Conservation (phyloP, 2,113 vertebrate species). For the Mesembrinibis cayennensis region DNA sequence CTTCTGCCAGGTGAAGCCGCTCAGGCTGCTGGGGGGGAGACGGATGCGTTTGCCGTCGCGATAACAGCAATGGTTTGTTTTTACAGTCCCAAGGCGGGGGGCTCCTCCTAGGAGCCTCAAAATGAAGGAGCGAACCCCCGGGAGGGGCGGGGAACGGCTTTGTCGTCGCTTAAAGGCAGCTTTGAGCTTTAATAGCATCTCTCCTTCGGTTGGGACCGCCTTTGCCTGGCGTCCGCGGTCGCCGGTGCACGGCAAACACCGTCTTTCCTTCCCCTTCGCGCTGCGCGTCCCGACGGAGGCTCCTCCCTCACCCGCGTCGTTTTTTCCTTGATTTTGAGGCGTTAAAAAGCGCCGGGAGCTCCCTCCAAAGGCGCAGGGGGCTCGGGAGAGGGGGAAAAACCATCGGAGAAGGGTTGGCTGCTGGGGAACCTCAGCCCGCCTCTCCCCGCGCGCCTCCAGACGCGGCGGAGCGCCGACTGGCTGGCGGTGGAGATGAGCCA, state of each 20-base stretch:
- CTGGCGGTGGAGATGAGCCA: slow-evolving; percentile 43
- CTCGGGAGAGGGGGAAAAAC: fast-evolving
- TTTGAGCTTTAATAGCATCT: not conserved
- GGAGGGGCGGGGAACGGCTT: not conserved
- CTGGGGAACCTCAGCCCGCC: not conserved
- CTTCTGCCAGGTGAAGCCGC: slow-evolving; percentile 75
- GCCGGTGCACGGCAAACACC: not conserved
- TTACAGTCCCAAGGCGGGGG: not conserved
- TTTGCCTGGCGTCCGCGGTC: not conserved
- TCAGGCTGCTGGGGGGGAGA: not conserved
- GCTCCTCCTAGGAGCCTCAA: not conserved
- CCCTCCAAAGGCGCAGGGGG: not conserved
- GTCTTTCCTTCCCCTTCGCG: not conserved
- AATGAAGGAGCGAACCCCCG: not conserved
- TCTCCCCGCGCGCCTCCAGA: not conserved
- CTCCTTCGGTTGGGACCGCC: not conserved
- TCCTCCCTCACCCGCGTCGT: fast-evolving
- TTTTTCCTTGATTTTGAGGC: not conserved
- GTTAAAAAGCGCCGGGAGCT: not conserved
- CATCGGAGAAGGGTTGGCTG: fast-evolving
- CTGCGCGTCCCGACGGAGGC: not conserved
- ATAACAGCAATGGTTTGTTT: not conserved
- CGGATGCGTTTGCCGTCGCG: fast-evolving
- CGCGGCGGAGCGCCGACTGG: slow-evolving; percentile 70
- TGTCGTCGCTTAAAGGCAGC: not conserved